Evolutionary conservation across 2,888 invertebrate genomes (phyloP), one percentile per base, ranked within the genome.

Genomic region (Bombylius major): DNA sequence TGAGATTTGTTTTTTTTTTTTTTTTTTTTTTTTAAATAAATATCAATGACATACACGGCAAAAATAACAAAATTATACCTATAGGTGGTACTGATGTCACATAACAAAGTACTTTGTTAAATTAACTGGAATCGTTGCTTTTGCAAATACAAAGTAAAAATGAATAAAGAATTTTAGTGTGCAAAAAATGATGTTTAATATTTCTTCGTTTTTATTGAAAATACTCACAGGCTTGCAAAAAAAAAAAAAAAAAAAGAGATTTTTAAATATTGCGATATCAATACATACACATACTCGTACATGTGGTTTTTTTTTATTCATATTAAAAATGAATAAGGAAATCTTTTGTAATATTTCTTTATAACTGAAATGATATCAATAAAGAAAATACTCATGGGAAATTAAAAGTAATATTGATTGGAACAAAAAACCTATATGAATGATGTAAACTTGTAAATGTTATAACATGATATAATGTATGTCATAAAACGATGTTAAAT

Each of bases 41-140:
- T 23, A 23, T 23, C 23, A 23, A 23, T 23, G 23, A 3, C 23
- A 23, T 23, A 23, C 23, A 23, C 23, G 23, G 3, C 23, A 3
- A 23, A 23, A 23, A 23, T 2, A 23, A 23, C 1, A 23, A 23
- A 23, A 23, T 23, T 23, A 3, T 23, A 23, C 23, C 23, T 23
- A 23, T 23, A 23, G 23, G 23, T 23, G 23, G 23, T 23, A 23
- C 23, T 23, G 23, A 23, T 51, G 51, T 47, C 55, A 49, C 54
- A 23, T 23, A 23, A 23, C 36, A 42, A 47, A 55, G 47, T 36
- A 46, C 51, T 55, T 51, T 55, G 46, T 36, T 46, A 55, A 55
- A 55, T 55, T 55, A 55, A 50, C 55, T 50, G 55, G 50, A 51
- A 55, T 51, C 55, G 47, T 36, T 12, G 51, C 39, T 47, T 46